A percentile compares a stretch with the other conserved stretches of the same genome.
phyloP scores from a whole-genome alignment of 2,888 invertebrate species.

The Congeria kusceri region DNA sequence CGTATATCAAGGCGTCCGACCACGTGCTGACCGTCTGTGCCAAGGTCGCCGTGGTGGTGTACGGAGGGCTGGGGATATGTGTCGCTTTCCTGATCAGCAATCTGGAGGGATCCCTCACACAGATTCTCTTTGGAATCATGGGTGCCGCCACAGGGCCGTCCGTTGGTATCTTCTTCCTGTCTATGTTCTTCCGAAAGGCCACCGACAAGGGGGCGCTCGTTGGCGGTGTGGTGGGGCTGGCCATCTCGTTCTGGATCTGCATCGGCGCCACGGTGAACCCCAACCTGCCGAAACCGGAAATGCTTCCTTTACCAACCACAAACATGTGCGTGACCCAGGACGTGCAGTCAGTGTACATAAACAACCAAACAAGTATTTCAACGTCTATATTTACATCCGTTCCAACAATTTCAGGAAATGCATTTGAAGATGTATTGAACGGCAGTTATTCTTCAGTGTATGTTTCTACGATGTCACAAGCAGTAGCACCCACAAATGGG shows the following conservation, averaged over 20 bases:
- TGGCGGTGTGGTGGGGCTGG: slow-evolving; percentile 36
- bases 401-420: not conserved
- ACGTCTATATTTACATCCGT: not conserved
- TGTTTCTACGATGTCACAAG: not conserved
- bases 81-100: slow-evolving; percentile 40
- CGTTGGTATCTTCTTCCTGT: slow-evolving; percentile 46
- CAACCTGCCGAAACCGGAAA: slow-evolving; percentile 15
- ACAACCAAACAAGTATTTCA: not conserved
- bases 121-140: slow-evolving; percentile 48
- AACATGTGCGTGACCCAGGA: not conserved
- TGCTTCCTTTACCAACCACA: slow-evolving; percentile 35
- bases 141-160: slow-evolving; percentile 50
- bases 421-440: not conserved
- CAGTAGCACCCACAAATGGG: not conserved
- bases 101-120: slow-evolving; percentile 43
- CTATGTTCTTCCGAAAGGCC: slow-evolving; percentile 43
- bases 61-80: slow-evolving; percentile 33
- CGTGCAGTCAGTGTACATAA: not conserved
- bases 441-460: no score
- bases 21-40: slow-evolving; percentile 30
- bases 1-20: slow-evolving; percentile 31
- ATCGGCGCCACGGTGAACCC: slow-evolving; percentile 38
- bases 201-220: slow-evolving; percentile 44
- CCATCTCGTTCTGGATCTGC: slow-evolving; percentile 50
- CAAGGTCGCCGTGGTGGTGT: slow-evolving; percentile 38